phyloP scores from a whole-genome alignment of 2,888 invertebrate species.

The Hermaeophaga mercurialis region DNA sequence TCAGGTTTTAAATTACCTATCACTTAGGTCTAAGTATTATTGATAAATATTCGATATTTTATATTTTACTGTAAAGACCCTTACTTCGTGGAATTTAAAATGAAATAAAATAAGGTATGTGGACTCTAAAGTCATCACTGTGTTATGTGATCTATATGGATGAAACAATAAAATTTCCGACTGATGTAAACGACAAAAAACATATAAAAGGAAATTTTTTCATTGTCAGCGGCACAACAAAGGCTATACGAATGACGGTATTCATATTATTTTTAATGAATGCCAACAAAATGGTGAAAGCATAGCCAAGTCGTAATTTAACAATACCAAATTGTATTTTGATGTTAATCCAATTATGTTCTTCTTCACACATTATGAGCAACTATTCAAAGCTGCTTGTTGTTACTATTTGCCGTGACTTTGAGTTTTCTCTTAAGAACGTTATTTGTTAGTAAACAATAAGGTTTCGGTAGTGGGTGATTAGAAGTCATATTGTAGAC shows the following conservation, averaged over 20 bases:
- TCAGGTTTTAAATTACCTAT: no score
- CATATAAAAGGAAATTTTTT: slow-evolving; percentile 11
- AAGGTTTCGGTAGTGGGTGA: not conserved
- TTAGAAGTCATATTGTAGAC: not conserved
- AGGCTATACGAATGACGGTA: slow-evolving; percentile 27
- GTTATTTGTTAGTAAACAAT: not conserved
- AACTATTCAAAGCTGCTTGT: not conserved
- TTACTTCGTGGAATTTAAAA: no score
- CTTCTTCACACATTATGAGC: slow-evolving; percentile 24
- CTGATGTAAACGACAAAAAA: slow-evolving; percentile 14
- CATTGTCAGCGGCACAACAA: slow-evolving; percentile 26
- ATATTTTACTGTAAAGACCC: no score
- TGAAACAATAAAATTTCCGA: slow-evolving; percentile 13
- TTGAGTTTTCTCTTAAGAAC: slow-evolving; percentile 1
- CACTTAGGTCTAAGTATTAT: no score
- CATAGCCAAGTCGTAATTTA: slow-evolving; percentile 26
- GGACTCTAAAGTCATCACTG: not conserved
- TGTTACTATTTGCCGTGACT: slow-evolving; percentile 3
- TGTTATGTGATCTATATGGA: not conserved
- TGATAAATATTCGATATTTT: no score
- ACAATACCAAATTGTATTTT: slow-evolving; percentile 31
- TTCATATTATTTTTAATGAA: slow-evolving; percentile 33
- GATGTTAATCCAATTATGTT: slow-evolving; percentile 30
- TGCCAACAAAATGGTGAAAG: slow-evolving; percentile 25
- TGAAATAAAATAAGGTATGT: no score